Conservation (phyloP, 2,888 invertebrate species). For the Auanema sp. region DNA sequence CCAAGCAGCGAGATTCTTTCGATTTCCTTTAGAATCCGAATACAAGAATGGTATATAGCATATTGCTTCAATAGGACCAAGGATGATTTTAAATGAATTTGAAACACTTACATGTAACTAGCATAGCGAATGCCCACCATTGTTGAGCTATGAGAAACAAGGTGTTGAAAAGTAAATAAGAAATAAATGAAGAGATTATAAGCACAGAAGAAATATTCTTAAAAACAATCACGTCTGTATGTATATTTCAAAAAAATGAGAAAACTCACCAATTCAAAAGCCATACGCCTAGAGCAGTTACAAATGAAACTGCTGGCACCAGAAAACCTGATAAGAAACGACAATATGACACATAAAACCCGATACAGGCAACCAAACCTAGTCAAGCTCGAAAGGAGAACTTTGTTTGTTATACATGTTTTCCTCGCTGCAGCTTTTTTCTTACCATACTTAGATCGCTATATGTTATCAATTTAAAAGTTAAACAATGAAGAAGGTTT, state of each 20-base stretch:
- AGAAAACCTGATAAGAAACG: no score
- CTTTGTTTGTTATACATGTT: no score
- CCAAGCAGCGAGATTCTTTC: neutral
- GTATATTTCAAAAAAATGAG: neutral
- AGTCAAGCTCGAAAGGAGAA: no score
- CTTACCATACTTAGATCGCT: no score
- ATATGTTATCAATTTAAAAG: no score
- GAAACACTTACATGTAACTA: constrained; percentile 15
- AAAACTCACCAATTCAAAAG: constrained; percentile 11
- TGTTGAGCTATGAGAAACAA: constrained; percentile 16
- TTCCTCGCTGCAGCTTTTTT: no score
- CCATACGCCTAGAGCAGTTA: constrained; percentile 1
- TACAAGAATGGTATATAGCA: neutral
- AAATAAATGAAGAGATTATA: constrained; percentile 7
- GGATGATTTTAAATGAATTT: neutral
- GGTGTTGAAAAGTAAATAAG: constrained; percentile 14
- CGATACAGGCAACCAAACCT: no score
- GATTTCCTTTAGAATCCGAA: neutral
- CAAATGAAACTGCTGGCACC: neutral
- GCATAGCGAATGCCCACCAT: constrained; percentile 20
- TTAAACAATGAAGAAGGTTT: no score
- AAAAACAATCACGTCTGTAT: neutral
- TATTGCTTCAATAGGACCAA: constrained; percentile 1
- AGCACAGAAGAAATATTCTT: no score
- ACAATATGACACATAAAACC: no score